Evolutionary conservation across 2,888 invertebrate species (phyloP).

Genomic region (Hesperia comma): DNA sequence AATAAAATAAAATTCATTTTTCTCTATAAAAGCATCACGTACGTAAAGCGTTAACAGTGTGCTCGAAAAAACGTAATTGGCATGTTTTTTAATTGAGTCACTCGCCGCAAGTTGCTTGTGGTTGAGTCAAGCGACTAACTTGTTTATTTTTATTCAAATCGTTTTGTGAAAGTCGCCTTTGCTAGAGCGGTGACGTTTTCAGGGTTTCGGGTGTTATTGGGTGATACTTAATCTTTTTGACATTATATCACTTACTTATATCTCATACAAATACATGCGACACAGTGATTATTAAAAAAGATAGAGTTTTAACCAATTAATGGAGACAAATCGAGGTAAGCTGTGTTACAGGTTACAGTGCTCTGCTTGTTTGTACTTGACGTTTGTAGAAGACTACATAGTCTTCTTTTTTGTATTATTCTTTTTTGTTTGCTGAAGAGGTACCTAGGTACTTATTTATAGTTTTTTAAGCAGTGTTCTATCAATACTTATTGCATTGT

Average conservation of each 20-base stretch:
- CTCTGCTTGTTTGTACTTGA: too few relatives aligned
- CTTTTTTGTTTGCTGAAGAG: too few relatives aligned
- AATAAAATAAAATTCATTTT: not conserved
- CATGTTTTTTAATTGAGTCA: conserved; percentile 28
- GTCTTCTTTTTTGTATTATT: too few relatives aligned
- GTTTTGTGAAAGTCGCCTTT: conserved; percentile 23
- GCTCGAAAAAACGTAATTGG: conserved; percentile 25
- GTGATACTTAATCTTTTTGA: conserved; percentile 6
- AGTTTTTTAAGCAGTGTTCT: not conserved
- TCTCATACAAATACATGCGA: not conserved
- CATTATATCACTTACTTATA: not conserved
- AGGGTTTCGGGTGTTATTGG: conserved; percentile 21
- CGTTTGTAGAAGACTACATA: too few relatives aligned
- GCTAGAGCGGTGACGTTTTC: conserved; percentile 18
- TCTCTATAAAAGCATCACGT: conserved; percentile 11
- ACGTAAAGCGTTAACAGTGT: conserved; percentile 18
- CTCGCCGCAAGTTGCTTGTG: conserved; percentile 16
- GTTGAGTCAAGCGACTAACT: conserved; percentile 20
- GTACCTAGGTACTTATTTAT: too few relatives aligned
- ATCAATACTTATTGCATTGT: not conserved
- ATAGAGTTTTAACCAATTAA: not conserved
- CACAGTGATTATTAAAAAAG: not conserved
- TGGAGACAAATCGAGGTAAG: conserved; percentile 2
- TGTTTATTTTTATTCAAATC: conserved; percentile 25
- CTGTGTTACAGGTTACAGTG: too few relatives aligned